Evolutionary conservation across 2,888 invertebrate genomes (phyloP).

Genomic region (Thereva unica): DNA sequence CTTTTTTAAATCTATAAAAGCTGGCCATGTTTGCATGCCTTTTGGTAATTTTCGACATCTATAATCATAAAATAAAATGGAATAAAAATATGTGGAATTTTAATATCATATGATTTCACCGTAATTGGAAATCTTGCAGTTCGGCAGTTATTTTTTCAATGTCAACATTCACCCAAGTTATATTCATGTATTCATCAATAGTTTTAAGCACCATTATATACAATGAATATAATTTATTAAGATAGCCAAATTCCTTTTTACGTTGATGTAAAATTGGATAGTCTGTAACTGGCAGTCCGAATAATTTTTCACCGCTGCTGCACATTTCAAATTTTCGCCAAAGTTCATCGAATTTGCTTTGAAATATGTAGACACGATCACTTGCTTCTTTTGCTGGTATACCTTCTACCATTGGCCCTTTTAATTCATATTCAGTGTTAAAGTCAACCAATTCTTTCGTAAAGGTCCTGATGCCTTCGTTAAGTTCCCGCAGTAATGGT

Average conservation of each 20-base stretch:
- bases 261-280: conserved; percentile 79
- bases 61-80: conserved; percentile 18
- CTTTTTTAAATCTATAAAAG: conserved; percentile 79
- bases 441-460: conserved; percentile 69
- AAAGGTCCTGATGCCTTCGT: conserved; percentile 71
- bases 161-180: conserved; percentile 82
- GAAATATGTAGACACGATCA: conserved; percentile 75
- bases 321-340: conserved; percentile 82
- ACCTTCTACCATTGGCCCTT: conserved; percentile 85
- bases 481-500: conserved; percentile 72
- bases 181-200: conserved; percentile 83
- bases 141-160: conserved; percentile 80
- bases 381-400: conserved; percentile 84
- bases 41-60: conserved; percentile 83
- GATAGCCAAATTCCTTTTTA: conserved; percentile 80
- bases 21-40: conserved; percentile 87
- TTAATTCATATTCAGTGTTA: conserved; percentile 71
- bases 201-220: conserved; percentile 84
- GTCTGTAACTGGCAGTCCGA: conserved; percentile 80
- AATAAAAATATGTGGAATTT: neutral
- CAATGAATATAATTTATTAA: conserved; percentile 77
- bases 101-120: conserved; percentile 57
- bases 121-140: conserved; percentile 79
- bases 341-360: conserved; percentile 80
- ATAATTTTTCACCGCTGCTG: conserved; percentile 80